Evolutionary conservation across 1,140 invertebrate species (phyloP).

Genomic region (Cephus cinctus): DNA sequence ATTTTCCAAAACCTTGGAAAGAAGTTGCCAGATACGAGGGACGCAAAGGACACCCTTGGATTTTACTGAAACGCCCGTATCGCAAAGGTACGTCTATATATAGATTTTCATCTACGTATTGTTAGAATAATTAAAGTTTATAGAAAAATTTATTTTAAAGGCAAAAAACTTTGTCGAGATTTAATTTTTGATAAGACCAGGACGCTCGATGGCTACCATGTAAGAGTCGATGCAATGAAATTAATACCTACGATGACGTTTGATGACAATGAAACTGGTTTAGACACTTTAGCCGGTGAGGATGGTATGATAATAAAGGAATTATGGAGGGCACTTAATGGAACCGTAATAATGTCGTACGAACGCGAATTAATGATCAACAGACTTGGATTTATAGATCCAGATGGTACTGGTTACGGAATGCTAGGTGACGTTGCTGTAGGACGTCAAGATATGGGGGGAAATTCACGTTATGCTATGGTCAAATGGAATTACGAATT

Average conservation of each 20-base stretch:
- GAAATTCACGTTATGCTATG: too few relatives aligned
- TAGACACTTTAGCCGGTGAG: conserved; percentile 17
- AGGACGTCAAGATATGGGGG: conserved; percentile 19
- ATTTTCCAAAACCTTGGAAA: conserved; percentile 3
- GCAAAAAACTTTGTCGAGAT: conserved; percentile 3
- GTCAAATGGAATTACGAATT: too few relatives aligned
- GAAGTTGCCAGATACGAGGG: background rate
- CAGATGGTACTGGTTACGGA: conserved; percentile 12
- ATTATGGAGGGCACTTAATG: conserved; percentile 15
- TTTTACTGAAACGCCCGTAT: conserved; percentile 15
- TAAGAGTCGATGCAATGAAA: conserved; percentile 16
- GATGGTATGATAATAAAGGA: conserved; percentile 18
- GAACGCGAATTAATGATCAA: too few relatives aligned
- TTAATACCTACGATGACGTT: conserved; percentile 8
- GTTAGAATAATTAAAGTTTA: too few relatives aligned
- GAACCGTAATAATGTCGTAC: background rate
- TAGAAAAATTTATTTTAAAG: conserved; percentile 5
- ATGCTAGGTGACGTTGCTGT: conserved; percentile 15
- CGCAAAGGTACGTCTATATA: too few relatives aligned
- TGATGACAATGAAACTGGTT: background rate
- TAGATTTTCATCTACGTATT: too few relatives aligned
- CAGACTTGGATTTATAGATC: conserved; percentile 14
- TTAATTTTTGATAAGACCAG: conserved; percentile 19
- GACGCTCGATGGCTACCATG: conserved; percentile 14
- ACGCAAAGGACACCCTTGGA: conserved; percentile 19